These are phyloP conservation scores for Scrobipalpa atriplicella DNA, from an alignment of 2,888 invertebrate genomes.

Conservation along the genomic window DNA sequence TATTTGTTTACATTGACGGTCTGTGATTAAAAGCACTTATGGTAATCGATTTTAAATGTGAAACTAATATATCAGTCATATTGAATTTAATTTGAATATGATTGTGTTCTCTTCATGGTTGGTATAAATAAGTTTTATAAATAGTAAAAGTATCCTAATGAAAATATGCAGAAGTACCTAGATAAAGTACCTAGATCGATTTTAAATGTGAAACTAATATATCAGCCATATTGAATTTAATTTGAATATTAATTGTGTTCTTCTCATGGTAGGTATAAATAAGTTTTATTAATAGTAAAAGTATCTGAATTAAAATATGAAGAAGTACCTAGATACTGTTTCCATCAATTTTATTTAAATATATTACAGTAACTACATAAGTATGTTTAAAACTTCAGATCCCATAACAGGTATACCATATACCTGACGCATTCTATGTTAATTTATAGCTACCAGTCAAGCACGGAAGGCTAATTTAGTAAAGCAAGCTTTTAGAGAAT, in stretches of 20 bases:
- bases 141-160: neutral
- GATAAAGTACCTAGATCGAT: too few species aligned
- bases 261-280: neutral
- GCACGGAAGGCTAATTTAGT: too few species aligned
- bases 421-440: too few species aligned
- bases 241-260: neutral
- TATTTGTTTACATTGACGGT: conserved; percentile 10
- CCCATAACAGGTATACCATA: too few species aligned
- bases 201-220: conserved; percentile 10
- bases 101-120: neutral
- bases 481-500: too few species aligned
- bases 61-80: neutral
- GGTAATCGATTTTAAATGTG: neutral
- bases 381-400: too few species aligned
- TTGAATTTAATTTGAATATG: conserved; percentile 1
- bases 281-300: neutral
- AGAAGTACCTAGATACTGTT: too few species aligned
- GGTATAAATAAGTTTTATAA: neutral
- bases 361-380: too few species aligned
- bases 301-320: neutral
- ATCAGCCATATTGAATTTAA: neutral
- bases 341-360: too few species aligned
- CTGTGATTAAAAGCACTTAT: conserved; percentile 5
- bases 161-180: too few species aligned
- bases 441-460: too few species aligned